Evolutionary conservation across 2,797 vertebrate genomes (phyloP), one percentile per base, ranked within the genome.

Genomic region (Phylloscopus collybita): DNA sequence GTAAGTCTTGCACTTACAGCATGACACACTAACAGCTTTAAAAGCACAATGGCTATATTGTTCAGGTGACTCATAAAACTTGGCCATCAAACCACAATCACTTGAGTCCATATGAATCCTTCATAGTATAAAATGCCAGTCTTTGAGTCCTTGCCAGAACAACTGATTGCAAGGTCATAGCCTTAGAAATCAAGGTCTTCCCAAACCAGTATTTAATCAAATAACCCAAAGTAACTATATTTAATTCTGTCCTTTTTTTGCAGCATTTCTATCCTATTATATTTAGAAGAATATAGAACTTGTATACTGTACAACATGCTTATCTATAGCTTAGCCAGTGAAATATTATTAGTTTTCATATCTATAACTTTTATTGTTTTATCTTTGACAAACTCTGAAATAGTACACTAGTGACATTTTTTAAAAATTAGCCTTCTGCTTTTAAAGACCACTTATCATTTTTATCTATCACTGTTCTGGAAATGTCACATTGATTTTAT

Each of bases 401-500:
- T 96, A 97, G 96, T 97, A 96, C 90, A 92, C 86, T 93, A 83
- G 95, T 98, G 98, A 97, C 97, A 98, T 97, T 98, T 97, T 97
- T 97, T 45, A 97, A 97, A 98, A 98, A 98, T 97, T 97, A 97
- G 90, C 86, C 93, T 96, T 95, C 94, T 40, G 16, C 27, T 14
- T 97, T 98, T 98, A 98, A 98, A 98, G 95, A 97, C 88, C 94
- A 97, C 93, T 98, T 91, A 93, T 95, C 96, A 95, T 97, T 97
- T 96, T 98, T 97, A 98, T 97, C 96, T 97, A 97, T 98, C 97
- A 97, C 97, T 97, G 90, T 97, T 97, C 97, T 96, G 96, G 93
- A 98, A 98, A 98, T 98, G 97, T 98, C 97, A 98, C 97, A 98
- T 97, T 98, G 98, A 98, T 98, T 98, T 98, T 98, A 98, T 98